Evolutionary conservation across 2,888 invertebrate species (phyloP).

Genomic region (Protodeltote pygarga): DNA sequence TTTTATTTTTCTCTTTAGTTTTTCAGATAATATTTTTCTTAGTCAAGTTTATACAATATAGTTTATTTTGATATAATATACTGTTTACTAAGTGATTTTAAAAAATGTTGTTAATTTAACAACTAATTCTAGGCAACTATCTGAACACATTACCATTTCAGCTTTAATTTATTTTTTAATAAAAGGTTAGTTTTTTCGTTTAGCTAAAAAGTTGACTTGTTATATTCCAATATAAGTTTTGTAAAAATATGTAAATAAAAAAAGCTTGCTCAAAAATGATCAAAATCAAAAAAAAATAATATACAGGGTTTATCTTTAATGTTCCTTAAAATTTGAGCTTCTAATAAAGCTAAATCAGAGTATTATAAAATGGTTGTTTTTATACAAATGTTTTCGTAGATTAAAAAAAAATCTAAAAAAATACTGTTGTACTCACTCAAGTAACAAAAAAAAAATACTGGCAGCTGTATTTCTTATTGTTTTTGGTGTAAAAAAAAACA

Average conservation of each 20-base stretch:
- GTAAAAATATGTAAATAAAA: conserved; percentile 38
- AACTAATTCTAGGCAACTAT: conserved; percentile 19
- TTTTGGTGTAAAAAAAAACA: not conserved
- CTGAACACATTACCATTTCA: conserved; percentile 68
- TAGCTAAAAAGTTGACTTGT: conserved; percentile 40
- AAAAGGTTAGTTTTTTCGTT: conserved; percentile 29
- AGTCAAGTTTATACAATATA: conserved; percentile 16
- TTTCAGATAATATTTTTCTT: conserved; percentile 3
- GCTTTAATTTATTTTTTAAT: conserved; percentile 64
- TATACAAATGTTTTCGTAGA: conserved; percentile 47
- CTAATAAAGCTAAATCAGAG: conserved; percentile 33
- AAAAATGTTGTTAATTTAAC: conserved; percentile 24
- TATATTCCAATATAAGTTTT: conserved; percentile 30
- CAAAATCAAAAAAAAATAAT: conserved; percentile 45
- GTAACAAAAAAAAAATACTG: not conserved
- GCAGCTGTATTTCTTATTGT: not conserved
- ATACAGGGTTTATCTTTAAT: conserved; percentile 60
- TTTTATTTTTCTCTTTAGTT: not conserved
- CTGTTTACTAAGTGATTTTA: conserved; percentile 7
- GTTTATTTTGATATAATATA: conserved; percentile 5
- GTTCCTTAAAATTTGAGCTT: conserved; percentile 47
- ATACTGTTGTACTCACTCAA: conserved; percentile 5
- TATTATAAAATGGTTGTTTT: conserved; percentile 39
- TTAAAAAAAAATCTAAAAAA: conserved; percentile 1
- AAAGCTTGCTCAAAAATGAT: conserved; percentile 65